Evolutionary conservation across 2,888 invertebrate genomes (phyloP), one percentile per base, ranked within the genome.

Genomic region (Antheraea assamensis): DNA sequence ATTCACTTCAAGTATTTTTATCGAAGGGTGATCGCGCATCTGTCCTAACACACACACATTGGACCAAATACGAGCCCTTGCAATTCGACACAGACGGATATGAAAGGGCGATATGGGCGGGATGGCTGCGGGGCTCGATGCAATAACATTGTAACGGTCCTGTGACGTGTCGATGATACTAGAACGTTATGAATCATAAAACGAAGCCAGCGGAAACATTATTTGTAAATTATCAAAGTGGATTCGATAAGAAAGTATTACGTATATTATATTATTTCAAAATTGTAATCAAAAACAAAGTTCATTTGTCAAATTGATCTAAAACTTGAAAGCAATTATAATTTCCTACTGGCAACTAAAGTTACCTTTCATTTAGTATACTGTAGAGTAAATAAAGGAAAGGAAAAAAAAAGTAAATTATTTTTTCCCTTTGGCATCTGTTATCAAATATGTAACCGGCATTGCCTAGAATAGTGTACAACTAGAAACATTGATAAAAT

Each of bases 121-220:
- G 31, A 81, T 79, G 76, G 77, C 74, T 78, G 78, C 80, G 79
- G 82, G 83, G 81, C 74, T 77, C 78, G 79, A 78, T 77, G 78
- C 77, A 79, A 78, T 81, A 82, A 80, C 80, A 81, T 80, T 78
- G 78, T 85, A 87, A 87, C 87, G 85, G 87, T 85, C 82, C 75
- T 78, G 75, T 79, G 78, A 78, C 85, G 85, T 85, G 82, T 82
- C 81, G 79, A 80, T 76, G 75, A 66, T 42, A 73, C 73, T 70
- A n/a, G 42, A 61, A 58, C 42, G 31, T 73, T 70, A 73, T 73
- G 70, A 72, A 72, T 64, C 30, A 58, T 71, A 24, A 58, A 70
- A 73, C 27, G 27, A 47, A 42, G 27, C 78, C 77, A 76, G 76
- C 76, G 27, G n/a, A 42, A 13, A 70, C 66, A 61, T 27, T 72